Evolutionary conservation across 2,888 invertebrate species (phyloP).

Genomic region (Lasioglossum figueresi): DNA sequence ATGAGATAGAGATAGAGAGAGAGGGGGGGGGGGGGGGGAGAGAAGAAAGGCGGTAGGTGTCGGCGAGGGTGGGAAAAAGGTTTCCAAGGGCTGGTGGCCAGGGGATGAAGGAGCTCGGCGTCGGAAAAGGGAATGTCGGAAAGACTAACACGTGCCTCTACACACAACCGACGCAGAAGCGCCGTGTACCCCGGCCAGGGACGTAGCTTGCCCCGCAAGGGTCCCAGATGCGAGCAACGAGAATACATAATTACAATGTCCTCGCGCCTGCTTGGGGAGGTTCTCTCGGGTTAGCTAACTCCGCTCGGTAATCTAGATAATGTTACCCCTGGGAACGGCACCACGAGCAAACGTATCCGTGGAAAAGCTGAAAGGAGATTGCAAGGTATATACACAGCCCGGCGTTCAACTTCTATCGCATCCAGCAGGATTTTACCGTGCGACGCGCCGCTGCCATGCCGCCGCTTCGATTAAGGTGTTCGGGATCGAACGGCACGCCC

Average conservation of each 20-base stretch:
- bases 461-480: slow-evolving; percentile 34
- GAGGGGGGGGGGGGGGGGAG: not conserved
- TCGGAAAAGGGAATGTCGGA: slow-evolving; percentile 56
- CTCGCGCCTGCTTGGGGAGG: slow-evolving; percentile 74
- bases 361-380: slow-evolving; percentile 73
- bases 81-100: slow-evolving; percentile 1
- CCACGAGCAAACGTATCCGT: slow-evolving; percentile 67
- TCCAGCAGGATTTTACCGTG: slow-evolving; percentile 32
- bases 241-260: slow-evolving; percentile 80
- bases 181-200: slow-evolving; percentile 52
- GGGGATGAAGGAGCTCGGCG: slow-evolving; percentile 32
- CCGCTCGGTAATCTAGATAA: slow-evolving; percentile 78
- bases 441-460: not conserved
- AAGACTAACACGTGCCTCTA: slow-evolving; percentile 47
- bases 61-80: slow-evolving; percentile 51
- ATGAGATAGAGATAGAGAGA: not conserved
- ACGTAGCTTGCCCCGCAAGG: slow-evolving; percentile 58
- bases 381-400: slow-evolving; percentile 35
- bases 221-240: slow-evolving; percentile 79
- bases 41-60: slow-evolving; percentile 42
- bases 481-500: slow-evolving; percentile 32
- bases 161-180: slow-evolving; percentile 41
- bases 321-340: slow-evolving; percentile 72
- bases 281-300: slow-evolving; percentile 74
- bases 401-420: slow-evolving; percentile 9